Percentiles rank a stretch among this genome's conserved stretches.
These are phyloP conservation scores for Hyalella azteca DNA, from an alignment of 2,888 invertebrate genomes.

Conservation along the genomic window DNA sequence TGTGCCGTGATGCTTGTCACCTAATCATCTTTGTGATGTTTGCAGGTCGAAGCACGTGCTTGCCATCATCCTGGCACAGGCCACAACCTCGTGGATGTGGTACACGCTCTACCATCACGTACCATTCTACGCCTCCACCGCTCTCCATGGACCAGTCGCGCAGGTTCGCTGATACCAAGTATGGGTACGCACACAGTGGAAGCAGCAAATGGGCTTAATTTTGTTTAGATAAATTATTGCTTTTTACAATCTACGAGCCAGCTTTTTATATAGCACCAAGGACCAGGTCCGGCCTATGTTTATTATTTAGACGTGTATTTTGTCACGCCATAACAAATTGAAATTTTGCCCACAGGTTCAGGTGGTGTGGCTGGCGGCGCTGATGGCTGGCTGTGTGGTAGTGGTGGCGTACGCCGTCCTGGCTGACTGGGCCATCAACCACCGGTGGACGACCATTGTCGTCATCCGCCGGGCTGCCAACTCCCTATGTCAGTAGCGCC, in stretches of 20 bases:
- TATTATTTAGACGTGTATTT: too few relatives aligned
- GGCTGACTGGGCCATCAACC: conserved; percentile 48
- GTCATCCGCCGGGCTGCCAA: conserved; percentile 49
- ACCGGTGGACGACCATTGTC: conserved; percentile 44
- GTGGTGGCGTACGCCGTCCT: conserved; percentile 45
- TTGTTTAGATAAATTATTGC: too few relatives aligned
- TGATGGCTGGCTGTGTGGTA: conserved; percentile 45
- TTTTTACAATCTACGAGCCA: too few relatives aligned
- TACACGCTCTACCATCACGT: conserved; percentile 53
- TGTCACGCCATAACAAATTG: too few relatives aligned
- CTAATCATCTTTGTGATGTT: neutral
- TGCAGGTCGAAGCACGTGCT: conserved; percentile 53
- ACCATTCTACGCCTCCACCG: conserved; percentile 47
- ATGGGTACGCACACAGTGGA: too few relatives aligned
- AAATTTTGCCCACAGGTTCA: conserved; percentile 50
- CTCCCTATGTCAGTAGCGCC: conserved; percentile 57
- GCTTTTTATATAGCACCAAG: too few relatives aligned
- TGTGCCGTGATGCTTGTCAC: too few relatives aligned
- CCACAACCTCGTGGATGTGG: conserved; percentile 51
- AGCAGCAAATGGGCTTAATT: too few relatives aligned
- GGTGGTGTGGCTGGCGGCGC: conserved; percentile 52
- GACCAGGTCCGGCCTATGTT: too few relatives aligned
- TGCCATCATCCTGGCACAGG: conserved; percentile 50
- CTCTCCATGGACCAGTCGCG: conserved; percentile 46
- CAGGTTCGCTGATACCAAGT: conserved; percentile 49